These are phyloP conservation scores for Rutilus rutilus DNA, from an alignment of 2,113 vertebrate genomes.

Conservation along the genomic window DNA sequence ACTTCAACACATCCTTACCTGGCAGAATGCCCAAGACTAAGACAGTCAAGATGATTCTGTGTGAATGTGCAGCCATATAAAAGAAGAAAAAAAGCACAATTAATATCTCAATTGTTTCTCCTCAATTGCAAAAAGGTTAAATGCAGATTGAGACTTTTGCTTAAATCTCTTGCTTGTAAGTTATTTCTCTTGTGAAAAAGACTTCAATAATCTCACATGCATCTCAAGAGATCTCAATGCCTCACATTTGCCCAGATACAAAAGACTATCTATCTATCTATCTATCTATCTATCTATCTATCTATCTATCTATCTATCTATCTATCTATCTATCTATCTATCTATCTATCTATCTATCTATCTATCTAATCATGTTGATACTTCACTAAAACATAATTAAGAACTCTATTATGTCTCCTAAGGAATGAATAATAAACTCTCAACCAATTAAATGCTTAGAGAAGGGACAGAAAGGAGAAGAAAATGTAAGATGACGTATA, in stretches of 20 bases:
- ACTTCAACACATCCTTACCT: constrained; percentile 78
- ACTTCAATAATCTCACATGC: background rate
- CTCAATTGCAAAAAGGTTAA: background rate
- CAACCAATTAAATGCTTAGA: background rate
- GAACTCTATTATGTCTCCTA: background rate
- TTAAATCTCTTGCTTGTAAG: too few species aligned
- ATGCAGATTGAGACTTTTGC: too few species aligned
- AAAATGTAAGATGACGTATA: background rate
- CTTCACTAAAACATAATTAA: background rate
- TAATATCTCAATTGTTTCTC: background rate
- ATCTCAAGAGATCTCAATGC: background rate
- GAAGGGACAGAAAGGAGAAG: background rate
- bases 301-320: too few species aligned
- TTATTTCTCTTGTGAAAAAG: background rate
- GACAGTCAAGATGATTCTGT: constrained; percentile 50
- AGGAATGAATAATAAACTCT: background rate
- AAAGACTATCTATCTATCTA: too few species aligned
- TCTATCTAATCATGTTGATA: background rate
- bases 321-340: too few species aligned
- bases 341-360: too few species aligned
- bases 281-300: too few species aligned
- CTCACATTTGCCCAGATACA: too few species aligned
- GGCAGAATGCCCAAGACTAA: constrained; percentile 78
- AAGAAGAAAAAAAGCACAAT: background rate
- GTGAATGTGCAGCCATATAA: constrained; percentile 7